Base-by-base conservation (phyloP, 2,888 invertebrate species). In the Andrena minutula region DNA sequence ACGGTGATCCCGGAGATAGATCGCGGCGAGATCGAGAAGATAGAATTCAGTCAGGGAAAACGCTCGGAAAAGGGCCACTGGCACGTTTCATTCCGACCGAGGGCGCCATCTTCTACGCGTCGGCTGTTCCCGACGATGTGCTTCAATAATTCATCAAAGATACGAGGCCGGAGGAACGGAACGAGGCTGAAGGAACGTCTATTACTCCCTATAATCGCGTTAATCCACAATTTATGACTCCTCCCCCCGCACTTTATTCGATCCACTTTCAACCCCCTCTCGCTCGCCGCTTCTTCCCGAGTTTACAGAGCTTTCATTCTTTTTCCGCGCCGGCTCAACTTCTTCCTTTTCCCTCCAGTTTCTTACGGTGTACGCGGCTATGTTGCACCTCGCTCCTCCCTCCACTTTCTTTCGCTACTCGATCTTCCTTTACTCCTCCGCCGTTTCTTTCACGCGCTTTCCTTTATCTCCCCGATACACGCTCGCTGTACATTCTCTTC, bases 71-170 rank as follows among this genome's bases (percentile, higher is more conserved):
- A 4, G 23, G 56, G 16, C 41, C 56, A 26, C 26, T 23, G 23
- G 56, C 20, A 23, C 56, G 56, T 56, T 56, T 56, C 56, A 56
- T 26, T 56, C 10, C 56, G 5, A 41, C 23, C 23, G 26, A 10
- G 23, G 56, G 56, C 20, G 56, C 23, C 56, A 23, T 26, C 56
- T 23, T 23, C 23, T 23, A 26, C 12, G 56, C 23, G 26, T 10
- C 56, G 20, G 56, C 56, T 56, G 60, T 16, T 30, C 28, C 28
- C 28, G 6, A 20, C 16, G 12, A 60, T 26, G 60, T 16, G 60
- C 28, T 60, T 60, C 60, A 60, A 60, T 60, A 60, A 60, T 60
- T 60, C 28, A 60, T 60, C 60, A 30, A 60, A 28, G 60, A 28
- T 28, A 12, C 60, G 23, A 23, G 10, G 56, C 10, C 56, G 56